Base-by-base conservation (phyloP, 2,113 vertebrate genomes). In the Peucedramus taeniatus region DNA sequence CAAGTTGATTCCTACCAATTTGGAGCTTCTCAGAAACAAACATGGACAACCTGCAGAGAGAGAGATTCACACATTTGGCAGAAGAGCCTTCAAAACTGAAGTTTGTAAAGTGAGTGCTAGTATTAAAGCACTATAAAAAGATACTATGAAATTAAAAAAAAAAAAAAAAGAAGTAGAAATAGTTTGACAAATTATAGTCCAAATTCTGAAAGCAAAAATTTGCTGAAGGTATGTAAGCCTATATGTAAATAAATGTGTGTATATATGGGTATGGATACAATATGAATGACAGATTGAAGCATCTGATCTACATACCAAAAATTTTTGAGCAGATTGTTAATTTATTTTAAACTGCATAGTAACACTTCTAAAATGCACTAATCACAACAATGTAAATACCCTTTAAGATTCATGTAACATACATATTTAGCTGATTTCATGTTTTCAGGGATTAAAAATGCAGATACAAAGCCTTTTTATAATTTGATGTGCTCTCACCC, bases 301-400 rank as follows among this genome's bases (percentile, higher is more conserved):
- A 96, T 83, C 82, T 92, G 76, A 95, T 88, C 71, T 94, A 75
- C 82, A 93, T 90, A 86, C 65, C 83, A 90, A 86, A 94, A 79
- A 11, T 24, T 89, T 96, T 75, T 90, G 92, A 96, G 80, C 96
- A 97, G 94, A 96, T 89, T 96, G 96, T 83, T 94, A 94, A 94
- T 89, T 92, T 95, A 96, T 96, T 97, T 97, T 97, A 95, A 94
- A 89, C 83, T 77, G 21, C 87, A 91, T 94, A 96, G 93, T 97
- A 96, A 94, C 94, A 96, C 92, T 93, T 97, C 86, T 74, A 93
- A 94, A 96, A 96, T 85, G 87, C 63, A 92, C 78, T 96, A 95
- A 97, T 96, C 94, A 95, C 64, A 96, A 95, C 91, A 95, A 74
- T 85, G 83, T 79, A 92, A 90, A 95, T 87, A 93, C 57, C 66